Conservation (phyloP, 2,888 invertebrate genomes). For the Cyclophora punctaria region DNA sequence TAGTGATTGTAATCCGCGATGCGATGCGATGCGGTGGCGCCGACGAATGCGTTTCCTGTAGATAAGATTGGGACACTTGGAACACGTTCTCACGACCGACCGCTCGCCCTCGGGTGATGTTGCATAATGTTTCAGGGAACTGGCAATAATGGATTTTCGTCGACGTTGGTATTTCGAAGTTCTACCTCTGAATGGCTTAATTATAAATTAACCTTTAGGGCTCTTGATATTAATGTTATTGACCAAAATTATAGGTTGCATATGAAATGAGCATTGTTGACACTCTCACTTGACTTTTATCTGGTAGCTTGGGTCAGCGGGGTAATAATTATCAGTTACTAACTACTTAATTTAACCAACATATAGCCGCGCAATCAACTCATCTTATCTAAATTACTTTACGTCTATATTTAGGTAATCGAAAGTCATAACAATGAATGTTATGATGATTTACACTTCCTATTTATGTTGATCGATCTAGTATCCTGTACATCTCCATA, state of each 20-base stretch:
- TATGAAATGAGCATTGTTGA: neutral
- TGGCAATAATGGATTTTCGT: slow-evolving; percentile 18
- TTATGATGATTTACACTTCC: too few species aligned
- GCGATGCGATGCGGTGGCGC: slow-evolving; percentile 48
- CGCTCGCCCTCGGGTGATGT: slow-evolving; percentile 9
- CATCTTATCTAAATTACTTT: too few species aligned
- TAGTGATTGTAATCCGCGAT: slow-evolving; percentile 49
- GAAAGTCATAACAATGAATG: slow-evolving; percentile 2
- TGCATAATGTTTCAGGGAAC: slow-evolving; percentile 27
- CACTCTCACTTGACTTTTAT: neutral
- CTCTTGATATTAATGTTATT: too few species aligned
- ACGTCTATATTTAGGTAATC: too few species aligned
- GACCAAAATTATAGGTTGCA: neutral
- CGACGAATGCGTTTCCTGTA: slow-evolving; percentile 58
- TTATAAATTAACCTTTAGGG: neutral
- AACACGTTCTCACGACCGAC: slow-evolving; percentile 37
- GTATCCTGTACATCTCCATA: slow-evolving; percentile 58
- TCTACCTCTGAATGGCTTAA: slow-evolving; percentile 2
- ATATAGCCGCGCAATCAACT: too few species aligned
- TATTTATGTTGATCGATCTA: slow-evolving; percentile 14
- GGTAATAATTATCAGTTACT: slow-evolving; percentile 1
- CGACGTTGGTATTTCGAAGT: slow-evolving; percentile 4
- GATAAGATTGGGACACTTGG: slow-evolving; percentile 54
- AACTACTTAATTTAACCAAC: neutral
- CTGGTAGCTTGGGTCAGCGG: neutral